Conservation (phyloP, 2,797 vertebrate genomes). For the Sebastes nivosus region DNA sequence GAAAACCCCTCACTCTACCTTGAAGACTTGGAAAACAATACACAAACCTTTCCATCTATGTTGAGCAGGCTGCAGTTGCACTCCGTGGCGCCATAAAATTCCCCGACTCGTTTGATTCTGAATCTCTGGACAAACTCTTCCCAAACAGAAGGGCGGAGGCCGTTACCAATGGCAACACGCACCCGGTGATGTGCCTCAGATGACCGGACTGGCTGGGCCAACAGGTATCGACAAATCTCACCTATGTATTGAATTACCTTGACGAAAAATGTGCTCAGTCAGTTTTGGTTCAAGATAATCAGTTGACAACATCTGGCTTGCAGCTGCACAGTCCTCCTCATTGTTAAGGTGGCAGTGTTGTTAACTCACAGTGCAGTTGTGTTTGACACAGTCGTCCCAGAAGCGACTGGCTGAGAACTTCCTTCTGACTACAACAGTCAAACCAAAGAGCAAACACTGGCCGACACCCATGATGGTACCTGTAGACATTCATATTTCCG, state of each 20-base stretch:
- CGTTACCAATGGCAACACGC: constrained; percentile 89
- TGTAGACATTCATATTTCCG: constrained; percentile 49
- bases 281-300: not conserved
- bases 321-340: not conserved
- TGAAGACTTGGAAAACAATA: not conserved
- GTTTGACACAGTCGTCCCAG: constrained; percentile 90
- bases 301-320: not conserved
- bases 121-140: constrained; percentile 88
- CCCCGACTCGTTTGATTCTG: constrained; percentile 83
- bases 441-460: constrained; percentile 89
- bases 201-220: constrained; percentile 82
- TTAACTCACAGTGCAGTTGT: constrained; percentile 89
- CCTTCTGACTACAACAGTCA: constrained; percentile 88
- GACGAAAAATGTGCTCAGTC: not conserved
- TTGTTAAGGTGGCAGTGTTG: not conserved
- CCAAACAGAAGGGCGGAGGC: constrained; percentile 88
- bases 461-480: constrained; percentile 92
- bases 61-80: constrained; percentile 95
- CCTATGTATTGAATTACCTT: constrained; percentile 93
- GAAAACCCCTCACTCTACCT: not conserved
- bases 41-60: constrained; percentile 87
- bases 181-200: constrained; percentile 82
- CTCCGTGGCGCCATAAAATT: constrained; percentile 93
- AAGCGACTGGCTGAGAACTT: constrained; percentile 92
- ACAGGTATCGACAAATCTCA: constrained; percentile 91